Evolutionary conservation across 2,888 invertebrate species (phyloP), one percentile per base, ranked within the genome.

Genomic region (Diaphora mendica): DNA sequence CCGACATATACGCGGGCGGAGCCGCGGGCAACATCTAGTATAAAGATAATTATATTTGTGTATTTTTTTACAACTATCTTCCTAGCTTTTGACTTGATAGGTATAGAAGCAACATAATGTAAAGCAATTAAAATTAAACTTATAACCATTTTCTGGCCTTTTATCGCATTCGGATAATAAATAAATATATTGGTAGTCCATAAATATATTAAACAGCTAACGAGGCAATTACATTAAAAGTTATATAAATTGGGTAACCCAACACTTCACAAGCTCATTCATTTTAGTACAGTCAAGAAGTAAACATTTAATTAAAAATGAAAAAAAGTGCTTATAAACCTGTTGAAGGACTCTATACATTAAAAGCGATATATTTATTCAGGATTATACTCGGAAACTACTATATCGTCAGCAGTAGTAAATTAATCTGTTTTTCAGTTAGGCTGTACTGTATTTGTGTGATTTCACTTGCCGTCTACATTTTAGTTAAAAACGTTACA

Each of bases 351-450:
- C 13, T 72, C 5, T n/a, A 26, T 68, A 2, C 17, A 33, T 62
- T 72, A 62, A 67, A 42, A 44, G 23, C 33, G 33, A n/a, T 72
- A 62, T 64, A 68, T 35, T 23, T 72, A 48, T 30, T 64, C n/a
- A 64, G 72, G 20, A 33, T 72, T 15, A 39, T 72, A 9, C 55
- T 68, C 30, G 73, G 73, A 0, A 44, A 73, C 30, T 73, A 73
- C 9, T 65, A 69, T 42, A 69, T 65, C 11, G 11, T 64, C 11
- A 69, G 68, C 55, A 48, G 64, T 55, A 55, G 55, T 20, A 73
- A 65, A 69, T 7, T 20, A 5, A 64, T 65, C 20, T 42, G 64
- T 17, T 44, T 33, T 17, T 1, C 55, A 0, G 17, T 23, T 35
- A 68, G 55, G 30, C 5, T 73, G 2, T 73, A 73, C 30, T 73